A percentile compares a stretch with the other conserved stretches of the same genome.
Evolutionary conservation across 2,888 invertebrate genomes (phyloP).

Genomic region (Serripes groenlandicus): DNA sequence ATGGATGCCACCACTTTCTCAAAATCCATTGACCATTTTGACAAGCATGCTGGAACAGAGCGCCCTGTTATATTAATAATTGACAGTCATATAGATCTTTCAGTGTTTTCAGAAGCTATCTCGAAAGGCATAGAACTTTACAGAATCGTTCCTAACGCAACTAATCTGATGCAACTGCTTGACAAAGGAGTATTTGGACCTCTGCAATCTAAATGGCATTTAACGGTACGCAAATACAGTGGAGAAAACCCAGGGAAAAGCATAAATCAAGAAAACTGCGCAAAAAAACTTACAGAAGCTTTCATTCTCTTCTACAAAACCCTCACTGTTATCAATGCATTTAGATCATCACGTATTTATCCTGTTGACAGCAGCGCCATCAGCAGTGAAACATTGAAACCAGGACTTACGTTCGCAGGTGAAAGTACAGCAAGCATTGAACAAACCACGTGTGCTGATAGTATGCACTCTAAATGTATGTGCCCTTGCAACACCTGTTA

Average conservation of each 20-base stretch:
- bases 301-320: conserved; percentile 57
- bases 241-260: conserved; percentile 50
- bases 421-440: too few species aligned
- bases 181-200: conserved; percentile 68
- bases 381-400: conserved; percentile 10
- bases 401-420: conserved; percentile 24
- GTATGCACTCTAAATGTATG: too few species aligned
- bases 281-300: conserved; percentile 60
- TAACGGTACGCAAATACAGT: conserved; percentile 31
- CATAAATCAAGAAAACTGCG: conserved; percentile 55
- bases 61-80: conserved; percentile 49
- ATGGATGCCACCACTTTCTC: conserved; percentile 44
- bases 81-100: conserved; percentile 48
- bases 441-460: too few species aligned
- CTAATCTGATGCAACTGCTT: conserved; percentile 66
- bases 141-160: conserved; percentile 51
- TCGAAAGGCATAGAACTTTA: conserved; percentile 54
- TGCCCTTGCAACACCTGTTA: too few species aligned
- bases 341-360: conserved; percentile 54
- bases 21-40: conserved; percentile 48
- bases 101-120: conserved; percentile 36
- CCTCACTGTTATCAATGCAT: conserved; percentile 57
- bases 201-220: conserved; percentile 52
- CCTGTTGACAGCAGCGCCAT: conserved; percentile 34
- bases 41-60: conserved; percentile 40